Base-by-base conservation (phyloP, 2,888 invertebrate species). In the Diploptera punctata region DNA sequence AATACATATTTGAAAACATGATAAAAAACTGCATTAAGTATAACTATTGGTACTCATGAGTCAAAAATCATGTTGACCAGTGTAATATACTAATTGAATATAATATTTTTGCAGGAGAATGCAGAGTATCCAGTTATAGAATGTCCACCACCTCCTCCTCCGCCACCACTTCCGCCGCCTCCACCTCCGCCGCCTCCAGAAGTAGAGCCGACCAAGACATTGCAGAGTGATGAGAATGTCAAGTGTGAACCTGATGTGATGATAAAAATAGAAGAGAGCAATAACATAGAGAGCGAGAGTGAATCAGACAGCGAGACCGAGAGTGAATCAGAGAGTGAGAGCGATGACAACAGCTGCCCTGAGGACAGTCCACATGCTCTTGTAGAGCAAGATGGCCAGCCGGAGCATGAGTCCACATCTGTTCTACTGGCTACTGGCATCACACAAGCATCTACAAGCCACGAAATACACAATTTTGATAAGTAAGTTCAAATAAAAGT, bases 321-420 rank as follows among this genome's bases (percentile, higher is more conserved):
- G 79, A 52, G 79, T 80, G 75, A 81, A 79, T 71, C 77, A 77
- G 76, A 77, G 80, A 74, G 76, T 80, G 67, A 77, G 44, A 65
- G 74, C 67, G 65, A 68, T 62, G 73, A 71, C 54, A 68, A 69
- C 29, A 67, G 26, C 24, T 67, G n/a, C 1, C 26, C 33, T 26
- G 68, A 54, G n/a, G 33, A 52, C n/a, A 61, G 29, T 31, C 47
- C 31, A 19, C 33, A 13, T 18, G 31, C 31, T 26, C 26, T 67
- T 19, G 52, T 16, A 33, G 31, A 31, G 60, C 43, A 21, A 21
- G 26, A 38, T 18, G 44, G 5, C 52, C 54, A 19, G 21, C 60
- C 13, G n/a, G 61, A 26, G 21, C 47, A 9, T 49, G 38, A 49
- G 33, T 26, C 47, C 2, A 31, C 29, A 21, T 10, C 60, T n/a